Conservation (phyloP, 1,140 invertebrate species). For the Drosophila subpulchrella region DNA sequence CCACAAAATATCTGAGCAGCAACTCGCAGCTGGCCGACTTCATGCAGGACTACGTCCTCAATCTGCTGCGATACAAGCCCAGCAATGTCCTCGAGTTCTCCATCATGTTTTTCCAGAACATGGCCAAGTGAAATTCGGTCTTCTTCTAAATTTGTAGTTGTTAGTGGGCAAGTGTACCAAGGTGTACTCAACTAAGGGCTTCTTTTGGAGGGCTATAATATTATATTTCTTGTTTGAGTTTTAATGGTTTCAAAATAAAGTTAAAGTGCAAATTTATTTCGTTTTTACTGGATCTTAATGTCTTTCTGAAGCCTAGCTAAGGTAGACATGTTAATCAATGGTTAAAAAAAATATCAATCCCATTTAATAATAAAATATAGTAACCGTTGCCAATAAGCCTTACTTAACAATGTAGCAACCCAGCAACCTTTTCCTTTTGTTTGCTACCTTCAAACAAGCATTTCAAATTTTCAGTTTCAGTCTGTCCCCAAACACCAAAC, state of each 20-base stretch:
- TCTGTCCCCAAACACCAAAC: constrained; percentile 6
- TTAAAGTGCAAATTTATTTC: neutral
- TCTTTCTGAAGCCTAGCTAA: neutral
- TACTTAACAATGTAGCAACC: constrained; percentile 5
- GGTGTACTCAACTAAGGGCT: neutral
- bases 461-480: constrained; percentile 29
- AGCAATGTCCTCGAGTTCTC: constrained; percentile 74
- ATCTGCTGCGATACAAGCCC: constrained; percentile 74
- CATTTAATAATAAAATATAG: constrained; percentile 11
- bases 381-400: constrained; percentile 37
- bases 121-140: constrained; percentile 10
- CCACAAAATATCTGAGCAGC: constrained; percentile 48
- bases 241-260: neutral
- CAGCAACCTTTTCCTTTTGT: constrained; percentile 46
- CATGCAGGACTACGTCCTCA: constrained; percentile 71
- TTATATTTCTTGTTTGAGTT: neutral
- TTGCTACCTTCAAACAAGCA: constrained; percentile 59
- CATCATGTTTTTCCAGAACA: constrained; percentile 77
- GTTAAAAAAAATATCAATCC: too few relatives aligned
- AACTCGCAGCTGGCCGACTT: constrained; percentile 67
- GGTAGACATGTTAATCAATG: too few relatives aligned
- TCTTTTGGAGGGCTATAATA: neutral
- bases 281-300: neutral
- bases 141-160: constrained; percentile 8
- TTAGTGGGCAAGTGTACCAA: neutral